Conservation (phyloP, 2,113 vertebrate genomes). For the Alligator mississippiensis region DNA sequence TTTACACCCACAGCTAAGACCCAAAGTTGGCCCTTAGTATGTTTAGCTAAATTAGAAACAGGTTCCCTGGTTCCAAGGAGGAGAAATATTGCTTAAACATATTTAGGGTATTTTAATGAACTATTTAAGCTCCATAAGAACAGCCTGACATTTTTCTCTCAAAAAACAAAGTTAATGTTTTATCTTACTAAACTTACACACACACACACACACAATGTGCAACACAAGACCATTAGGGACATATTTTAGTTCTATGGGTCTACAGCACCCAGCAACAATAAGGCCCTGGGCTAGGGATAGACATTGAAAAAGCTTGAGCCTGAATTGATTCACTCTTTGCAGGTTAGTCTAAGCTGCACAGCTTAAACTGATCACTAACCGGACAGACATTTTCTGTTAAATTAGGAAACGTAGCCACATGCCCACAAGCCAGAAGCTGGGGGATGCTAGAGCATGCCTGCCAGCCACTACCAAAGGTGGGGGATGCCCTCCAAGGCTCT, state of each 20-base stretch:
- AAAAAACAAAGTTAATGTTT: background rate
- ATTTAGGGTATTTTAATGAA: background rate
- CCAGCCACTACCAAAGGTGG: no score
- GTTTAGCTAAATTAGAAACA: background rate
- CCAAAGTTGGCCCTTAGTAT: background rate
- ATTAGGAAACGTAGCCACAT: no score
- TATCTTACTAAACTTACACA: background rate
- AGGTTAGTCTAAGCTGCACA: no score
- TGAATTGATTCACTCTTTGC: no score
- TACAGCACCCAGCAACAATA: background rate
- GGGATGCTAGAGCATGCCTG: no score
- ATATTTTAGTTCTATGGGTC: rapidly evolving
- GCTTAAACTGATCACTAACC: no score
- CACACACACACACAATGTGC: background rate
- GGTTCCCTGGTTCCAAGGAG: background rate
- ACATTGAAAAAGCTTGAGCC: no score
- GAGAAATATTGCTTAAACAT: background rate
- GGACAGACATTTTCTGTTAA: no score
- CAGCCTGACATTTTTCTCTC: background rate
- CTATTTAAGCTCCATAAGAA: background rate
- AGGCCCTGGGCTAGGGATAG: no score
- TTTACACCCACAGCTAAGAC: background rate
- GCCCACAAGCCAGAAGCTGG: no score
- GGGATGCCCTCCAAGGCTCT: no score
- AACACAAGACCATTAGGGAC: background rate